Evolutionary conservation across 2,113 vertebrate genomes (phyloP), one percentile per base, ranked within the genome.

Genomic region (Apodemus sylvaticus): DNA sequence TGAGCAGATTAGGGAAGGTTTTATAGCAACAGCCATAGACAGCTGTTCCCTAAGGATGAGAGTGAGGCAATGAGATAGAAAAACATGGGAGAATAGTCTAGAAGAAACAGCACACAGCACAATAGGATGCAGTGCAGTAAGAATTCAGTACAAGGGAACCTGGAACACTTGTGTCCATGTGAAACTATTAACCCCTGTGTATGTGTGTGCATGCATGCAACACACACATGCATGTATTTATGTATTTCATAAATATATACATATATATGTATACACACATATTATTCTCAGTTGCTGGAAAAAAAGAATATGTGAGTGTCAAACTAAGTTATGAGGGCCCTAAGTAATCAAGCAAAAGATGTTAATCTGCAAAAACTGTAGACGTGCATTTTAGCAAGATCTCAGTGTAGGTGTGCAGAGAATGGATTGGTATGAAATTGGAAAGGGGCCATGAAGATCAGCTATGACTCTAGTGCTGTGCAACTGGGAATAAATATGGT

Each of bases 381-480:
- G 77, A 79, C 83, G 34, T 89, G 3, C 64, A 68, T 91, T 85
- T 89, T 79, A 85, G 74, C 87, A 94, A 88, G 82, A 58, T 24
- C 60, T 34, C 14, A 73, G 51, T 31, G n/a, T 2, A 29, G 66
- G 8, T 45, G 26, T 66, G 19, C 9, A 42, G 71, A 83, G 92
- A 95, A 51, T 62, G 45, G 53, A 48, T n/a, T 68, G 90, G 29
- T 77, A n/a, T n/a, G 51, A 17, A 73, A 64, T n/a, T 76, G 93
- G 36, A 77, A 12, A 66, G 13, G 24, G 39, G 24, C 10, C 31
- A 19, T 36, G 34, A 62, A 48, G 39, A 83, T 29, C 48, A 95
- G 3, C 29, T 58, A 89, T 86, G 39, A 31, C 29, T 19, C 51
- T 70, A 11, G 6, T 89, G 34, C 26, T 86, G 3, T 77, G 58